Base-by-base conservation (phyloP, 2,888 invertebrate genomes). In the Sinotaia quadrata region DNA sequence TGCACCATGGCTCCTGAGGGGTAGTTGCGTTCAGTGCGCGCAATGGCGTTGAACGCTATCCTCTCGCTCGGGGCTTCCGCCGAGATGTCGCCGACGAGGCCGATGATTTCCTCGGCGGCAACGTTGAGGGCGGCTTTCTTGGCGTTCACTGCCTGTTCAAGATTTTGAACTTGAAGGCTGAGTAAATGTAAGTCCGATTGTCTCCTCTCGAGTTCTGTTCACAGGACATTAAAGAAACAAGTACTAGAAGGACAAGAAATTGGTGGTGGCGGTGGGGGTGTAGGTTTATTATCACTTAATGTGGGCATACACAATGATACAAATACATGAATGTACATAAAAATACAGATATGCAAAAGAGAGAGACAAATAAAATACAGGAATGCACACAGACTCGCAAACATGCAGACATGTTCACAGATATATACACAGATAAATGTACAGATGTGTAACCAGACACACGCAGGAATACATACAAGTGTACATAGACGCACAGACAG, bases 71-170 rank as follows among this genome's bases (percentile, higher is more conserved):
- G 59, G 0, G 44, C 44, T 27, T 60, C 31, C 3, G 10, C 29
- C 1, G 44, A 44, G 21, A 62, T 27, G 34, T 51, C 18, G 36
- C 21, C 51, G 12, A 49, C 36, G 2, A 12, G 18, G 34, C 27
- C 31, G 15, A 51, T 18, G 36, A 62, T 49, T 10, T 36, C 51
- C 34, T 62, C 36, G 34, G 49, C 51, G 15, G 51, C 37, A 27
- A 29, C 31, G 27, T 33, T 51, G 21, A 62, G 61, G 21, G 2
- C 10, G 21, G 27, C 47, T 29, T 61, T 49, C n/a, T 29, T 27
- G 18, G 0, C n/a, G 0, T 27, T 27, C 33, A 61, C 31, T 3
- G 31, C 33, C 61, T 49, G 49, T 5, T 33, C n/a, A 8, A 61
- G 27, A 29, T 29, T n/a, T 27, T 58, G 41, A n/a, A 51, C 51